Evolutionary conservation across 1,140 invertebrate genomes (phyloP), one percentile per base, ranked within the genome.

Genomic region (Dendrolimus punctatus): DNA sequence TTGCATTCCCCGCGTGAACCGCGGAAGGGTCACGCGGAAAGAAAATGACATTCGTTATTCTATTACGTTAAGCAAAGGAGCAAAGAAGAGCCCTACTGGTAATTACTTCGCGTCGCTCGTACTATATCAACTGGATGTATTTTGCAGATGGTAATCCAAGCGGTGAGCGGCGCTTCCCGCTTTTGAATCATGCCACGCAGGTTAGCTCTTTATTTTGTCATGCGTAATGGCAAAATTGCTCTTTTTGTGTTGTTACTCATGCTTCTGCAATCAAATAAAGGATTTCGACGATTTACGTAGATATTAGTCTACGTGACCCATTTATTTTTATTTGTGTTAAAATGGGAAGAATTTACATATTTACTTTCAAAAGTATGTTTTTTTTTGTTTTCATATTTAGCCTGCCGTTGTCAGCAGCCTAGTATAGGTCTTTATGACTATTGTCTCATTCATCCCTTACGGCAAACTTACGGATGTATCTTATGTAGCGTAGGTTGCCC

Each of bases 11-110:
- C 74, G 77, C 80, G 80, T 74, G 80, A 76, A 82, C 78, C 78
- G 65, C 80, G 75, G 71, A 82, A 83, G 83, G 83, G 80, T 84
- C 80, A 76, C 76, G 71, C 64, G 57, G 67, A 82, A 83, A 83
- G 80, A 85, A 84, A 85, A 86, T 84, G 80, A 83, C 79, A 86
- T 84, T 84, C 75, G 74, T 84, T 84, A 85, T 85, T 84, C 74
- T 84, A 82, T 84, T 85, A 82, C 69, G 73, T 64, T 68, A 65
- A 68, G 68, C 76, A 75, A 81, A 79, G 71, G 70, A 76, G 73
- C 57, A 71, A 72, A 76, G 72, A 73, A 74, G 74, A 66, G 65
- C 62, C 57, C 63, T 53, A 53, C 58, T 61, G 58, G 67, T 81
- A 85, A 85, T 82, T 85, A 78, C 72, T 80, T 83, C 3, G 23